Evolutionary conservation across 1,140 invertebrate species (phyloP).

Genomic region (Kradibia gibbosae): DNA sequence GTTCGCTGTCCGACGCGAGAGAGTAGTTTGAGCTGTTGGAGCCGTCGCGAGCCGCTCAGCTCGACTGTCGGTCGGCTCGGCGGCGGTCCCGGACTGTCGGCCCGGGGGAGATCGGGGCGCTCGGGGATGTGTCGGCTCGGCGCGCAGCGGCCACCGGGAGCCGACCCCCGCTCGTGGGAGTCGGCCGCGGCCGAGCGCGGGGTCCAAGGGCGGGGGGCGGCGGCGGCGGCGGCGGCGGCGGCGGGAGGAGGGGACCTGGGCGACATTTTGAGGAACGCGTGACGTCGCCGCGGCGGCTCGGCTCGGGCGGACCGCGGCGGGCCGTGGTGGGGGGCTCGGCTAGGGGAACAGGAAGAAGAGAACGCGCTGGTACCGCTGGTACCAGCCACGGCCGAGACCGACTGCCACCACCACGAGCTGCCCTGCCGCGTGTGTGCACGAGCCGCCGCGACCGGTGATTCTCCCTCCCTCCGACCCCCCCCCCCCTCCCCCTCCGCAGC

Average conservation of each 20-base stretch:
- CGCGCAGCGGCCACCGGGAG: neutral
- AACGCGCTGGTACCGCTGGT: conserved; percentile 63
- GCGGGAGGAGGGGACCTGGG: neutral
- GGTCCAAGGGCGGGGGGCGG: no score
- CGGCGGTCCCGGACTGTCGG: no score
- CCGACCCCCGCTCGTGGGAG: neutral
- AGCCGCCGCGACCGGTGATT: neutral
- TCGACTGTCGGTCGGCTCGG: neutral
- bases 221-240: neutral
- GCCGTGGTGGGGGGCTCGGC: conserved; percentile 51
- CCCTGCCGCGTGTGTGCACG: neutral
- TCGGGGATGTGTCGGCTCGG: neutral
- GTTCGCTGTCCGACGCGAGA: conserved; percentile 21
- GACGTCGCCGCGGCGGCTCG: conserved; percentile 45
- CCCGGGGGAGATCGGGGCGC: no score
- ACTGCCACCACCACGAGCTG: conserved; percentile 12
- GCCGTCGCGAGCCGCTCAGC: no score
- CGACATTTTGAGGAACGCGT: neutral
- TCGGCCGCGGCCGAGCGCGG: neutral
- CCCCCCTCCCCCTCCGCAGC: neutral
- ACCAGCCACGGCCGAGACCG: conserved; percentile 66
- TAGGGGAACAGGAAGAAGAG: conserved; percentile 67
- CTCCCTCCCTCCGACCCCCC: neutral
- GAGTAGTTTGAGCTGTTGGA: conserved; percentile 32
- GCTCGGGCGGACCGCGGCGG: no score